Evolutionary conservation across 2,113 vertebrate genomes (phyloP), one percentile per base, ranked within the genome.

Genomic region (Harpagus bidentatus): DNA sequence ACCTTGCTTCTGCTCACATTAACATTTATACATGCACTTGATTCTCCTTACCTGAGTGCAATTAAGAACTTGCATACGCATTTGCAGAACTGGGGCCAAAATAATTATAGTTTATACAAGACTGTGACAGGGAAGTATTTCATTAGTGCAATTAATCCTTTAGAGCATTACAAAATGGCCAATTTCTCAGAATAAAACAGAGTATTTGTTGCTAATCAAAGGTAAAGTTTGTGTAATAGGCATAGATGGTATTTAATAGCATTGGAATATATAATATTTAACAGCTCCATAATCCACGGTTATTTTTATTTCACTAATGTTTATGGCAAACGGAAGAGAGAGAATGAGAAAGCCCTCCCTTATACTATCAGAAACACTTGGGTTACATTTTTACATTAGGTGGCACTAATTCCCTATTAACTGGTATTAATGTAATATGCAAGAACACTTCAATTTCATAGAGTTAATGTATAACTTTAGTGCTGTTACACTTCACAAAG

Each of bases 331-430:
- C 45, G 21, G 17, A 80, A 92, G 29, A 40, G 38, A 31, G 34
- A 40, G 56, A 90, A 70, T 32, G 12, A 86, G 56, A n/a, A 84
- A 84, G 3, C n/a, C 18, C 90, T 66, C 38, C 31, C 28, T 92
- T 83, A 40, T 8, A 67, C 19, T n/a, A 43, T 34, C 55, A 82
- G 72, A 94, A 56, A 45, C 69, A 91, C 32, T 93, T 16, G 59
- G 67, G 61, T 92, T 95, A 93, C 86, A n/a, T 85, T 97, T 97
- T 97, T 97, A 97, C 97, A 95, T 97, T 97, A 97, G 97, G 96
- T 97, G 97, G 97, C 97, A 97, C 97, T 97, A 97, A 97, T 97
- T 95, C 95, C 77, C 86, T 95, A 95, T 95, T 97, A 96, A 89
- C 91, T 76, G 88, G 29, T 65, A 92, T 84, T 96, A 95, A 94